phyloP scores from a whole-genome alignment of 2,797 vertebrate species.

The Bradypus variegatus region DNA sequence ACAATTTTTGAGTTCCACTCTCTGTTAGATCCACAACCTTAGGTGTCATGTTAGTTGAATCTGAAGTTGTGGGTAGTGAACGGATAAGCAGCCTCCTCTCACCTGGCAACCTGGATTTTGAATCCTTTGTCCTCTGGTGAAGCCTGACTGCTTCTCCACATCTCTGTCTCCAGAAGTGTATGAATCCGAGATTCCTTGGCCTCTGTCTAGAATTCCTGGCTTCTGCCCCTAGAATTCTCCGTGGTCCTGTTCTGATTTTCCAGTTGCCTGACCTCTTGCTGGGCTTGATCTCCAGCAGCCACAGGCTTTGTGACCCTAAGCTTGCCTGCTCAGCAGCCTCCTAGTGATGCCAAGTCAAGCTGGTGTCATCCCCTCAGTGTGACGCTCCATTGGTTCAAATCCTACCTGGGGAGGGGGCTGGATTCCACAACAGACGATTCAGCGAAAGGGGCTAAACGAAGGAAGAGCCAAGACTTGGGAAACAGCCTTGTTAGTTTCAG shows the following conservation, averaged over 20 bases:
- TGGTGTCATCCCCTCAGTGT: too few species aligned
- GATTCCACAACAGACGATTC: neutral
- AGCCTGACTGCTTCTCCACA: neutral
- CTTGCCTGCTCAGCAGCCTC: neutral
- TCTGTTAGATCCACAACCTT: neutral
- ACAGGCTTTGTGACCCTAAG: constrained; percentile 13
- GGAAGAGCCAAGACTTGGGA: neutral
- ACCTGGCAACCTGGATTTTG: neutral
- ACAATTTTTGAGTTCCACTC: neutral
- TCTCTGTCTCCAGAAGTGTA: neutral
- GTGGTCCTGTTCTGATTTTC: constrained; percentile 59
- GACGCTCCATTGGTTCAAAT: rapidly evolving
- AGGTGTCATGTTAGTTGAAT: neutral
- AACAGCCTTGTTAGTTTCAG: neutral
- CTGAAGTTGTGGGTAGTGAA: neutral
- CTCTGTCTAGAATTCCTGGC: neutral
- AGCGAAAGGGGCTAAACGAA: neutral
- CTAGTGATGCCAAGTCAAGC: neutral
- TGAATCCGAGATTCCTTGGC: neutral
- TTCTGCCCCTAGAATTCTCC: constrained; percentile 57
- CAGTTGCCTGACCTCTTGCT: constrained; percentile 62
- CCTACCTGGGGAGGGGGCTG: neutral
- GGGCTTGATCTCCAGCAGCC: constrained; percentile 15
- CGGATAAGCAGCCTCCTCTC: rapidly evolving
- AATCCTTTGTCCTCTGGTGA: neutral